Percentiles rank a stretch among this genome's conserved stretches.
phyloP scores from a whole-genome alignment of 2,888 invertebrate species.

The Chymomyza caudatula region DNA sequence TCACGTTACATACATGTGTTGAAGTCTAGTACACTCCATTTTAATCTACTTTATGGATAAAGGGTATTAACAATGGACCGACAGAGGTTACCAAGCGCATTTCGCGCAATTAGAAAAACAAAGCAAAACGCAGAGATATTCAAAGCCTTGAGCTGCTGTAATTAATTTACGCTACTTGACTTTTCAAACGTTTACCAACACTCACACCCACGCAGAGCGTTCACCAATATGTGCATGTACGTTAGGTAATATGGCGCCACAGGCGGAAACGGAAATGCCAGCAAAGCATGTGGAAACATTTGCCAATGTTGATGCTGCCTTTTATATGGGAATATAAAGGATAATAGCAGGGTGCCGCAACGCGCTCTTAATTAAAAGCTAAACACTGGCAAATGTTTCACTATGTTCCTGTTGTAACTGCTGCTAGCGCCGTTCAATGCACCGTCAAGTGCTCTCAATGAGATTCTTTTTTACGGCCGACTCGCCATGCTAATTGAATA shows the following conservation, averaged over 20 bases:
- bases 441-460: conserved; percentile 2
- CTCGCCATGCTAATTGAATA: conserved; percentile 64
- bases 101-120: conserved; percentile 58
- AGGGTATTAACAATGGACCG: conserved; percentile 8
- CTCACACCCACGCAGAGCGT: conserved; percentile 1
- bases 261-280: conserved; percentile 61
- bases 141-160: conserved; percentile 43
- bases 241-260: conserved; percentile 47
- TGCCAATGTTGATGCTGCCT: conserved; percentile 49
- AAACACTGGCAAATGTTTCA: not conserved
- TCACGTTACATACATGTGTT: conserved; percentile 10
- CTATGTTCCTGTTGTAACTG: not conserved
- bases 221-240: not conserved
- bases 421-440: conserved; percentile 38
- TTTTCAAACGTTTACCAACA: conserved; percentile 47
- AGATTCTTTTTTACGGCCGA: conserved; percentile 39
- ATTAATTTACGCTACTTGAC: conserved; percentile 72
- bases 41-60: not conserved
- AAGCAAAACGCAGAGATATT: not conserved
- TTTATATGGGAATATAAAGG: conserved; percentile 21
- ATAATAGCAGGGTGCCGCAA: conserved; percentile 39
- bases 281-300: conserved; percentile 70
- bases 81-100: conserved; percentile 32
- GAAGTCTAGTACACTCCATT: conserved; percentile 27
- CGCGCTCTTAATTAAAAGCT: conserved; percentile 50